These are phyloP conservation scores for Macrophya annulata DNA, from an alignment of 2,888 invertebrate genomes.

Conservation along the genomic window DNA sequence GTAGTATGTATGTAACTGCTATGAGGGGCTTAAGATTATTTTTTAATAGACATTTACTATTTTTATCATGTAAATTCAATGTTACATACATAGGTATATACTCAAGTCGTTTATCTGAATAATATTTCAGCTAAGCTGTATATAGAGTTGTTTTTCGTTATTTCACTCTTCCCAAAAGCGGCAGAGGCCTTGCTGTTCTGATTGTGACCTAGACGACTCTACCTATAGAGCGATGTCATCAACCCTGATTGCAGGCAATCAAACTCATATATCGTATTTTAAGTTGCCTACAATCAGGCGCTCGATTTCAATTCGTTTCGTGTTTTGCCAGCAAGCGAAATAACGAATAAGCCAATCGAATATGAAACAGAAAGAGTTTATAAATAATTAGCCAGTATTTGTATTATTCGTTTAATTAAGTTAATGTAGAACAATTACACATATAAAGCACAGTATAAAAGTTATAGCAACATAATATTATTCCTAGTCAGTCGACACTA, in stretches of 20 bases:
- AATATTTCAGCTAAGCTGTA: neutral
- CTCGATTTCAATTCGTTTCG: neutral
- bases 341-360: neutral
- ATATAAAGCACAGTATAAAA: constrained; percentile 11
- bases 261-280: neutral
- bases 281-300: neutral
- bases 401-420: constrained; percentile 20
- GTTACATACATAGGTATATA: neutral
- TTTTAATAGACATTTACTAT: neutral
- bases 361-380: neutral
- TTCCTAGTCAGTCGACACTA: constrained; percentile 43
- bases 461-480: constrained; percentile 22
- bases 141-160: neutral
- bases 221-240: too few species aligned
- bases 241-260: neutral
- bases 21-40: neutral
- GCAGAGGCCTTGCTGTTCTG: neutral
- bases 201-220: neutral
- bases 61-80: too few species aligned
- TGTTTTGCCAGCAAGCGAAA: neutral
- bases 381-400: neutral
- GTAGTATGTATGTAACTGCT: neutral
- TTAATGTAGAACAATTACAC: neutral
- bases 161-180: neutral
- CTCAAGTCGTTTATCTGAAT: neutral